These are phyloP conservation scores for Otocyon megalotis DNA, from an alignment of 2,113 vertebrate genomes.

Conservation along the genomic window DNA sequence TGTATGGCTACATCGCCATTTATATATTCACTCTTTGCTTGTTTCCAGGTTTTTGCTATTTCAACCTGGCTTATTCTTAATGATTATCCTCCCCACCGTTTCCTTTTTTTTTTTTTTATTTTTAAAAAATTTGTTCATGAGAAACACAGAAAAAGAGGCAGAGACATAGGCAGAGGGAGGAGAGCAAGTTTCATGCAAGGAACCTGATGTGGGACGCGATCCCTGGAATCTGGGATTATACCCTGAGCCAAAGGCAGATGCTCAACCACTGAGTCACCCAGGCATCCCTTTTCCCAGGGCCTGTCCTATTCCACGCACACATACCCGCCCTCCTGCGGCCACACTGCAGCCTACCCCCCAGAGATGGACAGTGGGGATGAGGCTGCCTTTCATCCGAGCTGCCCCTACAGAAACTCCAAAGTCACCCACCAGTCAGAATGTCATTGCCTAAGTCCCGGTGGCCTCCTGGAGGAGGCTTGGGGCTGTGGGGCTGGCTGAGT, in stretches of 20 bases:
- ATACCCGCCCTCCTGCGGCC: neutral
- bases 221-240: no score
- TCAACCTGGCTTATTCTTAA: neutral
- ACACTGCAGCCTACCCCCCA: neutral
- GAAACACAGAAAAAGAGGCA: no score
- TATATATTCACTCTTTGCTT: neutral
- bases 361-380: neutral
- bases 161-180: no score
- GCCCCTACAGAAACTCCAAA: neutral
- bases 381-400: neutral
- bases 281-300: neutral
- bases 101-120: no score
- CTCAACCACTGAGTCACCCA: no score
- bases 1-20: neutral
- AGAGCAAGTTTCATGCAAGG: no score
- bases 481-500: neutral
- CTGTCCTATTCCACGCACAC: neutral
- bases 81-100: neutral
- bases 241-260: no score
- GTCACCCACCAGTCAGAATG: neutral
- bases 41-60: neutral
- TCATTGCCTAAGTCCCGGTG: neutral
- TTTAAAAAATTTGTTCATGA: no score
- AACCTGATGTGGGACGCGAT: no score
- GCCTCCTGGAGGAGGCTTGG: neutral